phyloP scores from a whole-genome alignment of 2,888 invertebrate genomes.

The Apodemia hepburni region DNA sequence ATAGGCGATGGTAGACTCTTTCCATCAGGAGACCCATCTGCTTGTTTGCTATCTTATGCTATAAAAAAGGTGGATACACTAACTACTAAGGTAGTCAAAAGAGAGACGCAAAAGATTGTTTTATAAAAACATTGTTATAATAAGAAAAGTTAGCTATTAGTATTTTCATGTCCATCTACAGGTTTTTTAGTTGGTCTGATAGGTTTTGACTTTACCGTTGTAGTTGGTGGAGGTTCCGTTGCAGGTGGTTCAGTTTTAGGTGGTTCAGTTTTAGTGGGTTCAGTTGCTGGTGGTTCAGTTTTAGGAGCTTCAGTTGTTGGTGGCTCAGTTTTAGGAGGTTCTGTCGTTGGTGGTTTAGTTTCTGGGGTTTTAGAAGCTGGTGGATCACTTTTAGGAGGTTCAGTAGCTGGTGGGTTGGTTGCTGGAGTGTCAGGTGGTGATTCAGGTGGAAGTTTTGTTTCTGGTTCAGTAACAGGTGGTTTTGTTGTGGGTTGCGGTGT shows the following conservation, averaged over 20 bases:
- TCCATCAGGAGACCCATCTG: too few species aligned
- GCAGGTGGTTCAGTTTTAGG: slow-evolving; percentile 9
- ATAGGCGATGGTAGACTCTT: too few species aligned
- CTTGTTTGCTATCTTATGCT: too few species aligned
- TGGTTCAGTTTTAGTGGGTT: slow-evolving; percentile 15
- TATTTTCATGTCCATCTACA: slow-evolving; percentile 20
- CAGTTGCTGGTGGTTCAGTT: slow-evolving; percentile 8
- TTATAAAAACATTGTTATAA: neutral
- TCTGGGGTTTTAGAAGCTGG: neutral
- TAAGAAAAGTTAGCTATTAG: neutral
- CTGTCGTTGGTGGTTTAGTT: slow-evolving; percentile 1
- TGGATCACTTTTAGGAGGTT: neutral
- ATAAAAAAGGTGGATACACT: too few species aligned
- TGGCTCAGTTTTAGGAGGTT: slow-evolving; percentile 11
- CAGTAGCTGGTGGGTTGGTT: slow-evolving; percentile 16
- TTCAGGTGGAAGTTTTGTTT: slow-evolving; percentile 13
- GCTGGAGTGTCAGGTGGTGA: slow-evolving; percentile 5
- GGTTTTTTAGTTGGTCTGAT: slow-evolving; percentile 15
- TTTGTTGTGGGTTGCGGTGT: slow-evolving; percentile 16
- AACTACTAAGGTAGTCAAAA: too few species aligned
- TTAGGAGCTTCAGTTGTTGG: slow-evolving; percentile 5
- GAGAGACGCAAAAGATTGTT: too few species aligned
- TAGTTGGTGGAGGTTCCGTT: slow-evolving; percentile 1
- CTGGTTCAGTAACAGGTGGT: slow-evolving; percentile 8
- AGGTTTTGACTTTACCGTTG: neutral